A percentile compares a stretch with the other conserved stretches of the same genome.
These are phyloP conservation scores for Artemia sinica DNA, from an alignment of 2,888 invertebrate genomes.

Conservation along the genomic window DNA sequence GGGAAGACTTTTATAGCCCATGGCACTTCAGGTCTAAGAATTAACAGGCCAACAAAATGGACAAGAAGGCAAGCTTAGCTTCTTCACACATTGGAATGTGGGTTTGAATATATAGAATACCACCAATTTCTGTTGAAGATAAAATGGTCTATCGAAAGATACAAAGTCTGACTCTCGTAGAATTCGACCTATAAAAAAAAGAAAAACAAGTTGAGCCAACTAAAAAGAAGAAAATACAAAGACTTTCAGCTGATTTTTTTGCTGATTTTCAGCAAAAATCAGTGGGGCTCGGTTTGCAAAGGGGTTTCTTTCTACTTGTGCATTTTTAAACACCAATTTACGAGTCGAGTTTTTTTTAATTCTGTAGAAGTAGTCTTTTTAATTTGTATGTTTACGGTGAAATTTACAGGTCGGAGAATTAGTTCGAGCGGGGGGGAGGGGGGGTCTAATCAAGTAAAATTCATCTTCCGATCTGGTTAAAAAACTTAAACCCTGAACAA, in stretches of 20 bases:
- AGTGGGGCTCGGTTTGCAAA: no score
- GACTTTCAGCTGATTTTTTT: neutral
- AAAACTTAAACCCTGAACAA: no score
- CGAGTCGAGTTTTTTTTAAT: no score
- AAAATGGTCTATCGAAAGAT: conserved; percentile 47
- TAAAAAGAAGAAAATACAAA: conserved; percentile 22
- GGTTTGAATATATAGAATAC: conserved; percentile 63
- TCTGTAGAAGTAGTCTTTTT: no score
- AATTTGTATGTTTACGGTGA: no score
- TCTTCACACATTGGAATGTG: conserved; percentile 61
- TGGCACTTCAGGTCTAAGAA: conserved; percentile 61
- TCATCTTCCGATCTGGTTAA: no score
- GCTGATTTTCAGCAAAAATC: no score
- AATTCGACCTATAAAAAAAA: conserved; percentile 17
- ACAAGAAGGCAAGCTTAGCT: conserved; percentile 49
- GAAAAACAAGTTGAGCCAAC: conserved; percentile 19
- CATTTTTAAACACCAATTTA: no score
- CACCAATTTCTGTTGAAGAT: conserved; percentile 53
- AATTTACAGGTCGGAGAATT: no score
- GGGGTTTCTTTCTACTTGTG: no score
- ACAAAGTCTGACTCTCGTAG: conserved; percentile 46
- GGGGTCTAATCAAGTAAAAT: no score
- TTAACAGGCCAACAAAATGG: conserved; percentile 61
- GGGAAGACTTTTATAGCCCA: conserved; percentile 64
- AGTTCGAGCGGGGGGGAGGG: no score